These are phyloP conservation scores for Corynorhinus townsendii DNA, from an alignment of 2,113 vertebrate genomes.

Conservation along the genomic window DNA sequence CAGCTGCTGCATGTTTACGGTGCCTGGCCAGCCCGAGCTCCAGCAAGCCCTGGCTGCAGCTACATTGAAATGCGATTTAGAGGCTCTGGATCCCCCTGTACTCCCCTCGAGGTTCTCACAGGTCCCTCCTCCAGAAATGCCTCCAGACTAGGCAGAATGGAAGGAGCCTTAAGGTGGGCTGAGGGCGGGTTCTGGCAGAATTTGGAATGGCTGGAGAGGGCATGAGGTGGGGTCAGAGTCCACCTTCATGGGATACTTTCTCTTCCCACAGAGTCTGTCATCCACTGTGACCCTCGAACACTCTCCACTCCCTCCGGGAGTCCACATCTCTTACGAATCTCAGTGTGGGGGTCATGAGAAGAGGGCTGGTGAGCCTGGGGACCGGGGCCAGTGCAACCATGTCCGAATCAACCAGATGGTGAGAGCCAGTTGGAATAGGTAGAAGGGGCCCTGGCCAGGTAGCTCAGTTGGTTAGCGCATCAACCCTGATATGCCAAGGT, in stretches of 20 bases:
- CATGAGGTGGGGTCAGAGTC: neutral
- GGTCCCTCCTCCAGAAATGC: neutral
- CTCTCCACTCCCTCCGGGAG: constrained; percentile 73
- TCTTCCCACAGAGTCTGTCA: constrained; percentile 77
- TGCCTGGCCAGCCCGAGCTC: neutral
- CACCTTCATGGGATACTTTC: neutral
- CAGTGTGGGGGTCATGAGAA: constrained; percentile 66
- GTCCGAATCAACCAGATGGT: constrained; percentile 80
- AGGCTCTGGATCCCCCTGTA: neutral
- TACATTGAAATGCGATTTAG: neutral
- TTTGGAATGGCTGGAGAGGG: neutral
- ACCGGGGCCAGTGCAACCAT: constrained; percentile 71
- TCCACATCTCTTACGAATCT: constrained; percentile 77
- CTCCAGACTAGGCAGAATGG: neutral
- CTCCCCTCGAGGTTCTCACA: neutral
- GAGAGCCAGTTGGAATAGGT: neutral
- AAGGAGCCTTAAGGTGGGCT: neutral
- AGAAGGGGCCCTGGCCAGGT: neutral
- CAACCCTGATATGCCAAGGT: neutral
- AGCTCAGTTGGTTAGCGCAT: neutral
- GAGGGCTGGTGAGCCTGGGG: constrained; percentile 28
- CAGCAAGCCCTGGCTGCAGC: neutral
- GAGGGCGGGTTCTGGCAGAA: neutral
- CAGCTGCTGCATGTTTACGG: neutral
- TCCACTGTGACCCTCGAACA: constrained; percentile 83